Base-by-base conservation (phyloP, 2,113 vertebrate species). In the Chiloscyllium plagiosum region DNA sequence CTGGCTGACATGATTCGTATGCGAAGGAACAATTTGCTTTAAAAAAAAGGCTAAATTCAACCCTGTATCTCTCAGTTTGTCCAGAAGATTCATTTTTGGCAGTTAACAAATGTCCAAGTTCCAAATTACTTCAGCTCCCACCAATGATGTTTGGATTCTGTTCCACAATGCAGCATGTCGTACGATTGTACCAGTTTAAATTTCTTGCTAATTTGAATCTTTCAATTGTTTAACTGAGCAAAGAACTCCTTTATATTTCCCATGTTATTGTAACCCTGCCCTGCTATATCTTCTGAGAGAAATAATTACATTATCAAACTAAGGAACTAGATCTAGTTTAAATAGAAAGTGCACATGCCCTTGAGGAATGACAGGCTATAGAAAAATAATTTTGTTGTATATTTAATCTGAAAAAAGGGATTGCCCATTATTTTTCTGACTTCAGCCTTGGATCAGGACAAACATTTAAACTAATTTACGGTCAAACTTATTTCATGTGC, bases 241-340 rank as follows among this genome's bases (percentile, higher is more conserved):
- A 72, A 95, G 94, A 52, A 52, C 42, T 22, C 22, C 61, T 94
- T 94, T 68, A 94, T 94, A 72, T 95, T 95, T 95, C 22, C 47
- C 24, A 17, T 52, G 94, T 95, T 95, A 72, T 76, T 95, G 72
- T 95, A 95, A 95, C 68, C 94, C 69, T 72, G 94, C 47, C 24
- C 68, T 76, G 26, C 26, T 68, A 95, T 15, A 95, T 95, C 68
- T 50, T 95, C 69, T 70, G 66, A 47, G 47, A 72, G 68, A 70
- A 47, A 95, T 95, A 95, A 95, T 95, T 95, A n/a, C 42, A 76
- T 95, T 94, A 94, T 94, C 93, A 42, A 94, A 69, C 93, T 42
- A 50, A 70, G 68, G 68, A 94, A 94, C 10, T 72, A 72, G 69
- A 95, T 95, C 94, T 7, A 95, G 94, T 95, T 47, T 95, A 70